These are phyloP conservation scores for Tipula unca DNA, from an alignment of 2,888 invertebrate genomes.

Conservation along the genomic window DNA sequence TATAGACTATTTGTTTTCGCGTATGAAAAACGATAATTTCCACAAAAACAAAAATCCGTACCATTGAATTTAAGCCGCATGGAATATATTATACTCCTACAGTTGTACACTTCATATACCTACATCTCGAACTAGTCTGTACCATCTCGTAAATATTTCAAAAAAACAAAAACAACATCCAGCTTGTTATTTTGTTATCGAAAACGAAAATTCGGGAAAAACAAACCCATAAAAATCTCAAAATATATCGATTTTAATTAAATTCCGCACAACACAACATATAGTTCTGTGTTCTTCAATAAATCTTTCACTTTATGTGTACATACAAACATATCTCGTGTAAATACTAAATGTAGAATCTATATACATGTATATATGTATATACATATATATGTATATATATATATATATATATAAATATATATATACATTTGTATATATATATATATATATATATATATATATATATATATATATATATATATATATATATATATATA, in stretches of 20 bases:
- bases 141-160: neutral
- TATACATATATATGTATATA: neutral
- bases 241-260: slow-evolving; percentile 2
- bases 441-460: neutral
- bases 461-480: neutral
- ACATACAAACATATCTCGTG: neutral
- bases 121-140: neutral
- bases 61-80: neutral
- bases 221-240: neutral
- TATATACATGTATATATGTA: neutral
- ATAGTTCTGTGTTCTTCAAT: neutral
- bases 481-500: neutral
- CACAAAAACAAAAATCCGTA: neutral
- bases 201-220: neutral
- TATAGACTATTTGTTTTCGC: no score
- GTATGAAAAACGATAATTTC: neutral
- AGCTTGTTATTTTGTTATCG: neutral
- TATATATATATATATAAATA: neutral
- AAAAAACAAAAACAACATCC: neutral
- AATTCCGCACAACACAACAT: neutral
- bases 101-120: no score
- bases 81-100: neutral
- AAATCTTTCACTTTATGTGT: neutral
- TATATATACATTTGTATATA: neutral
- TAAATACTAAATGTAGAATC: neutral